Percentiles rank a stretch among this genome's conserved stretches.
These are phyloP conservation scores for Gallinago jamesoni DNA, from an alignment of 2,113 vertebrate genomes.

Conservation along the genomic window DNA sequence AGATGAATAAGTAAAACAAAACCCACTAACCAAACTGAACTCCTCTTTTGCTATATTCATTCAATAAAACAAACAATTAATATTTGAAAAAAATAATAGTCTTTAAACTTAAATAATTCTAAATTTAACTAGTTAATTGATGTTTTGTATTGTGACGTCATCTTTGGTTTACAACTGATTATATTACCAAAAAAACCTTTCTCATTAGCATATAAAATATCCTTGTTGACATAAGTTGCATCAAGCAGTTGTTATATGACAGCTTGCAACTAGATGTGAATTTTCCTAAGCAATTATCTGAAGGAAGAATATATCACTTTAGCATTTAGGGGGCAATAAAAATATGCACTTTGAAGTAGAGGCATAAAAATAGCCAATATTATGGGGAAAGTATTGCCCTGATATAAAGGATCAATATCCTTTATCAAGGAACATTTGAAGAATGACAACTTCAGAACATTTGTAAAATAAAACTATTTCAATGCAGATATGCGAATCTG, in stretches of 20 bases:
- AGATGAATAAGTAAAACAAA: not conserved
- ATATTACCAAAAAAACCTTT: rapidly evolving
- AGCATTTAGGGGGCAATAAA: not conserved
- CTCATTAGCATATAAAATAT: not conserved
- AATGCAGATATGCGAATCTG: not conserved
- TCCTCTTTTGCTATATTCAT: not conserved
- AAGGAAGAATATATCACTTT: not conserved
- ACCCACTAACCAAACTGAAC: not conserved
- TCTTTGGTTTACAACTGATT: not conserved
- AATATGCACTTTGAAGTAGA: not conserved
- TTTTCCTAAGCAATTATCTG: not conserved
- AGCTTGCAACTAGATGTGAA: not conserved
- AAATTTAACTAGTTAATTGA: not conserved
- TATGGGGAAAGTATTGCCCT: not conserved
- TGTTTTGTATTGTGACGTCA: not conserved
- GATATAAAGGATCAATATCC: not conserved
- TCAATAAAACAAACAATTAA: not conserved
- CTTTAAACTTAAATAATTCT: not conserved
- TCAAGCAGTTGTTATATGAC: not conserved
- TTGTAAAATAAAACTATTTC: not conserved
- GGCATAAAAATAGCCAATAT: not conserved
- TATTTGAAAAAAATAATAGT: not conserved
- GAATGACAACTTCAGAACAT: not conserved
- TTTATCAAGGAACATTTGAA: not conserved
- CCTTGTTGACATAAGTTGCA: not conserved